A percentile compares a stretch with the other conserved stretches of the same genome.
These are phyloP conservation scores for Erpobdella octoculata DNA, from an alignment of 2,888 invertebrate species.

Conservation along the genomic window DNA sequence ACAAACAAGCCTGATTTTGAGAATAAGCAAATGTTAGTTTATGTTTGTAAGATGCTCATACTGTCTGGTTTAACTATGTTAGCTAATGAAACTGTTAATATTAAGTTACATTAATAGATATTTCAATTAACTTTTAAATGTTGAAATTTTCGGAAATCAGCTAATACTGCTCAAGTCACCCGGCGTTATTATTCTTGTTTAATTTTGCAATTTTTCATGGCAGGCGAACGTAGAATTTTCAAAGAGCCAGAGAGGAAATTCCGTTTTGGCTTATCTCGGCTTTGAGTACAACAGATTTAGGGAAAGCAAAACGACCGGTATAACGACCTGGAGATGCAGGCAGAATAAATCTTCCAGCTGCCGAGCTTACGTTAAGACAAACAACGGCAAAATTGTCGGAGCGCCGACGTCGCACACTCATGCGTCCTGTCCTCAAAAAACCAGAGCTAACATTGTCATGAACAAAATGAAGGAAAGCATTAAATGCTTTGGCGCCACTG, in stretches of 20 bases:
- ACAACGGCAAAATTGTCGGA: not conserved
- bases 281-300: slow-evolving; percentile 7
- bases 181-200: too few species aligned
- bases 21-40: too few species aligned
- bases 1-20: too few species aligned
- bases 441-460: not conserved
- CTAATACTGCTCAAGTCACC: too few species aligned
- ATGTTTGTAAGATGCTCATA: too few species aligned
- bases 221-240: not conserved
- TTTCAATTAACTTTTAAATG: too few species aligned
- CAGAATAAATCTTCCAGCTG: not conserved
- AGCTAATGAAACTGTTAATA: too few species aligned
- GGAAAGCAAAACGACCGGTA: not conserved
- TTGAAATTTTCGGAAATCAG: too few species aligned
- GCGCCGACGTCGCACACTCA: not conserved
- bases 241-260: not conserved
- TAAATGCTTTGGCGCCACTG: not conserved
- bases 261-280: not conserved
- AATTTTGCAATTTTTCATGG: too few species aligned
- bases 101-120: too few species aligned
- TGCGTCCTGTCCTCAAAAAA: slow-evolving; percentile 4
- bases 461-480: not conserved
- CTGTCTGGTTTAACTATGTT: too few species aligned
- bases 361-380: not conserved
- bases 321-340: not conserved